These are phyloP conservation scores for Thomomys bottae DNA, from an alignment of 2,113 vertebrate species.

Conservation along the genomic window DNA sequence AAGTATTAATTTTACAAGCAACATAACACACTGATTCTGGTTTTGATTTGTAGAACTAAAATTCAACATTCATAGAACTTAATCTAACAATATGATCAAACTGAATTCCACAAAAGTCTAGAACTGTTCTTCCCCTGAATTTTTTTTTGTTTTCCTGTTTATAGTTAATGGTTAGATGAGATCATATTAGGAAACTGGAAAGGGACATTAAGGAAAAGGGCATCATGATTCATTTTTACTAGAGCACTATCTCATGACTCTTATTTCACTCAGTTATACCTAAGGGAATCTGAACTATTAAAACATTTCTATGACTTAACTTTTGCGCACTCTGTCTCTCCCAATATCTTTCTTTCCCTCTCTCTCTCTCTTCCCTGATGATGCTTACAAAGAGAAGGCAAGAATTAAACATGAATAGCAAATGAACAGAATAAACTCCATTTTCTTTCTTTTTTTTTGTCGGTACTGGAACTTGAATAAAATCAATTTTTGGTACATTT, in stretches of 20 bases:
- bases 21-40: neutral
- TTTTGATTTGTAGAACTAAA: neutral
- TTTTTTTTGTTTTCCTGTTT: slow-evolving; percentile 11
- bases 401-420: neutral
- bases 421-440: slow-evolving; percentile 33
- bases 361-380: neutral
- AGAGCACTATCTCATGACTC: neutral
- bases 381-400: slow-evolving; percentile 26
- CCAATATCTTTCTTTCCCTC: too few relatives aligned
- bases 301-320: slow-evolving; percentile 25
- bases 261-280: slow-evolving; percentile 12
- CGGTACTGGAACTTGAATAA: too few relatives aligned
- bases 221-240: neutral
- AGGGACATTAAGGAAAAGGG: slow-evolving; percentile 8
- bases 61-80: neutral
- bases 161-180: neutral
- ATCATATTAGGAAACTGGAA: neutral
- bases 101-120: neutral
- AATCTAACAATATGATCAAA: slow-evolving; percentile 16
- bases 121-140: neutral
- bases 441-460: too few relatives aligned
- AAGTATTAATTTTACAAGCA: neutral
- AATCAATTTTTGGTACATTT: slow-evolving; percentile 23
- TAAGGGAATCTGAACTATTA: slow-evolving; percentile 8
- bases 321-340: too few relatives aligned